A percentile compares a stretch with the other conserved stretches of the same genome.
phyloP scores from a whole-genome alignment of 2,888 invertebrate species.

The Plebejus melissa region DNA sequence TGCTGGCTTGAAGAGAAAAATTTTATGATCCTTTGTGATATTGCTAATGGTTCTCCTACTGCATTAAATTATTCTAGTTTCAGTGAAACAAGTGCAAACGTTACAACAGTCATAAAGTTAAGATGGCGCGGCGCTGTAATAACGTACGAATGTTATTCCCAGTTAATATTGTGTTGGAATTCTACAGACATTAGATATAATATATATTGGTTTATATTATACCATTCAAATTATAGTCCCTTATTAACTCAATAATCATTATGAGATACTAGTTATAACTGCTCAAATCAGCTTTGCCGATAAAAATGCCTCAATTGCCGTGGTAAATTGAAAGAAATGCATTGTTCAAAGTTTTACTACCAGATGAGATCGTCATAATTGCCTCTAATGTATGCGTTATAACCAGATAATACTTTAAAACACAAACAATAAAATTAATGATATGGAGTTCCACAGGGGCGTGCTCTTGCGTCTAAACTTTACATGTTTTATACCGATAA shows the following conservation, averaged over 20 bases:
- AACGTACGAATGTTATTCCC: background rate
- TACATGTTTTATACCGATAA: background rate
- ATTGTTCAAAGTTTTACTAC: background rate
- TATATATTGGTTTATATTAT: background rate
- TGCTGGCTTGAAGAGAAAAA: background rate
- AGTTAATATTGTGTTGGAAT: background rate
- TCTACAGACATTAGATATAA: background rate
- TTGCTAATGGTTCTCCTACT: background rate
- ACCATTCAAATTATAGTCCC: background rate
- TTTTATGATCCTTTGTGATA: constrained; percentile 10
- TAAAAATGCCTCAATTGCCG: background rate
- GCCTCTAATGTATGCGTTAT: background rate
- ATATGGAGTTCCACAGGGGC: background rate
- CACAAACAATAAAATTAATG: background rate
- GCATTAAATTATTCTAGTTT: constrained; percentile 10
- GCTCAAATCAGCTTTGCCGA: background rate
- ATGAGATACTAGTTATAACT: background rate
- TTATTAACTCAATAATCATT: background rate
- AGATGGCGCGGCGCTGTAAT: background rate
- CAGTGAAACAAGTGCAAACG: background rate
- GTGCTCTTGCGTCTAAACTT: background rate
- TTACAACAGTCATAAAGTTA: background rate
- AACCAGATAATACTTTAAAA: background rate
- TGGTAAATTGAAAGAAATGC: background rate
- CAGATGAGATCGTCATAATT: background rate